Conservation (phyloP, 2,797 vertebrate species). For the Scomberomorus guttatus region DNA sequence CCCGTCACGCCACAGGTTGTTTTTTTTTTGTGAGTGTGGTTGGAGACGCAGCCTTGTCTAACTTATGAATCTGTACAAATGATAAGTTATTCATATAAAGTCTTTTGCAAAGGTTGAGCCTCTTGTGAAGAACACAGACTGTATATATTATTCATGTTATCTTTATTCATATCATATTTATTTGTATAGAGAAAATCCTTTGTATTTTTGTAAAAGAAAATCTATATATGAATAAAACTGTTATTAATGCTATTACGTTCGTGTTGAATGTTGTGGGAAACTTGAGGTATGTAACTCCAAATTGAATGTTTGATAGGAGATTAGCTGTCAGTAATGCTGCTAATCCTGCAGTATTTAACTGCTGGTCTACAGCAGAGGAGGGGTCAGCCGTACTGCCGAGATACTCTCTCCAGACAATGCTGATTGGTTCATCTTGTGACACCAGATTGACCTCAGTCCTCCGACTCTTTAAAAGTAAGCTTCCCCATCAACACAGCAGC, state of each 20-base stretch:
- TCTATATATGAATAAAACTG: constrained; percentile 67
- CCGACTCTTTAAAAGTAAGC: constrained; percentile 40
- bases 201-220: constrained; percentile 82
- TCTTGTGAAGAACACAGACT: constrained; percentile 76
- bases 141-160: constrained; percentile 69
- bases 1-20: constrained; percentile 40
- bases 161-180: constrained; percentile 82
- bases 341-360: constrained; percentile 54
- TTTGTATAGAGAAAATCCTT: constrained; percentile 83
- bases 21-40: constrained; percentile 39
- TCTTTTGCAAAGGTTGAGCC: constrained; percentile 83
- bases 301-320: background rate
- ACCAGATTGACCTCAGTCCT: constrained; percentile 41
- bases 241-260: constrained; percentile 38
- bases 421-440: constrained; percentile 34
- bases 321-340: constrained; percentile 33
- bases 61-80: constrained; percentile 79
- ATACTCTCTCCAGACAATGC: background rate
- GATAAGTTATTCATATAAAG: constrained; percentile 81
- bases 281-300: background rate
- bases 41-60: constrained; percentile 64
- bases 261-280: constrained; percentile 23
- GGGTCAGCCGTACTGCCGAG: background rate
- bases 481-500: constrained; percentile 70
- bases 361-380: constrained; percentile 5